Evolutionary conservation across 2,888 invertebrate genomes (phyloP), one percentile per base, ranked within the genome.

Genomic region (Sinohyriopsis cumingii): DNA sequence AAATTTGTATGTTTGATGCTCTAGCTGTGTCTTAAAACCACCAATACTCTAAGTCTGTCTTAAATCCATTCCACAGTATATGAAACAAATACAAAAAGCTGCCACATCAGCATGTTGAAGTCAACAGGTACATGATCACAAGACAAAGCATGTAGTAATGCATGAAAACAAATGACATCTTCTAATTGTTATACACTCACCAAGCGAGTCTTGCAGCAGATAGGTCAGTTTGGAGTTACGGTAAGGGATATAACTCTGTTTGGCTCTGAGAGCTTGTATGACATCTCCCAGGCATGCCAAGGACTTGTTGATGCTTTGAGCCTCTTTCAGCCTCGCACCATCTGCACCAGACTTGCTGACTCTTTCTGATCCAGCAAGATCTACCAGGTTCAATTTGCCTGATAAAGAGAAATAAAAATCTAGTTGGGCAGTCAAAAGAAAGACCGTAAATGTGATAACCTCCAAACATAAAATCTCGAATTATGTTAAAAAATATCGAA

Each of bases 171-270:
- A 45, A 45, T 45, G 45, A 45, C 5, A 45, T 15, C 12, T 45
- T 15, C 45, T 45, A 45, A 45, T 45, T 45, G 45, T 45, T 45
- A 45, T 15, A 45, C 45, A 45, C 45, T 45, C 78, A 89, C 89
- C 91, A 63, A 92, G 85, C 59, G 91, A 91, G 82, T 92, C 92
- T 81, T 92, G 92, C 73, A 92, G 88, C n/a, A 92, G 85, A 80
- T 91, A 89, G 3, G 92, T 92, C 65, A 92, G 86, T 74, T 91
- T 91, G 74, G 91, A 92, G 84, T 92, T 92, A 71, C 92, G 87
- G 87, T 89, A 91, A 45, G 92, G 92, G 71, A 92, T 89, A 80
- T 91, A 91, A 19, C 86, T 86, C 82, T 91, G 91, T 72, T 91
- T 91, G 62, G 89, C 89, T 4, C 91, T 85, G 28, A 92, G 84